Evolutionary conservation across 2,113 vertebrate species (phyloP), one percentile per base, ranked within the genome.

Genomic region (Alethe castanea): DNA sequence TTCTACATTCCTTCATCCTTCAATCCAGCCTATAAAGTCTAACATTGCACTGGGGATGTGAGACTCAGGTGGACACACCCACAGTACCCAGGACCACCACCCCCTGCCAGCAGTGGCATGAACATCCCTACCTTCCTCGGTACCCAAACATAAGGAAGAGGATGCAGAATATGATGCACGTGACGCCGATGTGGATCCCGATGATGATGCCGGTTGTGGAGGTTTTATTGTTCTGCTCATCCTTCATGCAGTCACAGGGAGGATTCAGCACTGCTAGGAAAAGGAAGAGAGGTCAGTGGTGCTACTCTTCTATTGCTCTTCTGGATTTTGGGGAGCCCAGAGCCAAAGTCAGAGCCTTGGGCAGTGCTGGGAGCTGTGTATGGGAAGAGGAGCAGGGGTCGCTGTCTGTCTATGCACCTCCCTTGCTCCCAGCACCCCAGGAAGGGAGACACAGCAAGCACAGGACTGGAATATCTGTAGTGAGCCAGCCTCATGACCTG

Each of bases 71-170:
- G 11, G 50, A 28, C 50, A 76, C 12, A 64, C 14, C 35, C 50
- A 48, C 36, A 20, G 14, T 12, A 14, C 14, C 20, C 50, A 52
- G 64, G 19, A 85, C 65, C 66, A 12, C 2, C 4, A 2, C 14
- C 50, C n/a, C 9, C 19, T 20, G 4, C 19, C 31, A 76, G 31
- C 82, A 60, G 42, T 3, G 2, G 12, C 2, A 2, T 0, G 2
- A 92, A 44, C 11, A 59, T 25, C 45, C 98, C 47, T 97, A 99
- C 99, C 99, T 99, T 96, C 99, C 98, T 53, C 99, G 98, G 94
- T 99, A 99, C 83, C 99, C 99, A 67, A 99, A 99, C 96, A 99
- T 98, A 47, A 99, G 99, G 97, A 99, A 99, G 35, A 99, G 98
- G 91, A 99, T 98, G 18, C 99, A 99, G 98, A 99, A 99, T 91